Conservation (phyloP, 2,113 vertebrate genomes). For the Psettodes erumei region DNA sequence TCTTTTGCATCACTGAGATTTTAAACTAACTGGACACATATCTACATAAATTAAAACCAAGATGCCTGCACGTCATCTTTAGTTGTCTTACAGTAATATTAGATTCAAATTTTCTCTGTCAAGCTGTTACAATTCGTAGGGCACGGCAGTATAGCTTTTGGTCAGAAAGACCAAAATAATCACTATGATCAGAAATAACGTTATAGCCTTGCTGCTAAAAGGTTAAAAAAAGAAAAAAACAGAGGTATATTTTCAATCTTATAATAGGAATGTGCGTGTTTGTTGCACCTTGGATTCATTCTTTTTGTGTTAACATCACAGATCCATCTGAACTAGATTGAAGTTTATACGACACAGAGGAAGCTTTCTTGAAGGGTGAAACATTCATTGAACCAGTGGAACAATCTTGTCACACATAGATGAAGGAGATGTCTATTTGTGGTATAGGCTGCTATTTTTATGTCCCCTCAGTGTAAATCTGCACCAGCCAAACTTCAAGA, state of each 20-base stretch:
- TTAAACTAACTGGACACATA: not conserved
- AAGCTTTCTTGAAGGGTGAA: constrained; percentile 31
- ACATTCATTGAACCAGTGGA: constrained; percentile 38
- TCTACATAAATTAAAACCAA: not conserved
- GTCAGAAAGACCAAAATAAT: not conserved
- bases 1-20: not conserved
- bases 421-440: constrained; percentile 64
- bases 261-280: constrained; percentile 44
- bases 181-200: constrained; percentile 2
- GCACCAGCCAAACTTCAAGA: constrained; percentile 14
- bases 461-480: constrained; percentile 42
- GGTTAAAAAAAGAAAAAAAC: not conserved
- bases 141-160: not conserved
- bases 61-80: not conserved
- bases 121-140: not conserved
- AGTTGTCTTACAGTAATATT: not conserved
- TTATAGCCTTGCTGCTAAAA: not conserved
- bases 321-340: constrained; percentile 31
- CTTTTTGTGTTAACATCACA: constrained; percentile 32
- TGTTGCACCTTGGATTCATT: constrained; percentile 35
- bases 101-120: not conserved
- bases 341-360: constrained; percentile 12
- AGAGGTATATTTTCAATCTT: constrained; percentile 15
- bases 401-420: constrained; percentile 39
- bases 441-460: constrained; percentile 67